Conservation (phyloP, 2,113 vertebrate species). For the Asarcornis scutulata region DNA sequence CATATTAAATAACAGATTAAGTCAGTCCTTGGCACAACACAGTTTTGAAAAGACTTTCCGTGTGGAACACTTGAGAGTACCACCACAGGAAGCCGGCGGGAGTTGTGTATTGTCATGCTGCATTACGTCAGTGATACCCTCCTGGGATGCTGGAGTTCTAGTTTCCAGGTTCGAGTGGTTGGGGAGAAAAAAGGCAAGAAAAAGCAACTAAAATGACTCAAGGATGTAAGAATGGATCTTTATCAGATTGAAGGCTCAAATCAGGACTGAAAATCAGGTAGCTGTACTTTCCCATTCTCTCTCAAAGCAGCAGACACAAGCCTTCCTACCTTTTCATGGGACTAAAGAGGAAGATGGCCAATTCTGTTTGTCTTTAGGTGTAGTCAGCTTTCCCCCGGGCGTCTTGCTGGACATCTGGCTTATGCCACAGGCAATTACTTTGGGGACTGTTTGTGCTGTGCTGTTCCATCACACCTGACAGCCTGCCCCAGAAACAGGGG, state of each 20-base stretch:
- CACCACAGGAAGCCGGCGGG: neutral
- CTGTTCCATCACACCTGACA: neutral
- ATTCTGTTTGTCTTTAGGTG: neutral
- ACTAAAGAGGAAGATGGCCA: neutral
- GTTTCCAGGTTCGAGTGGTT: constrained; percentile 33
- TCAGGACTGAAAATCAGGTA: neutral
- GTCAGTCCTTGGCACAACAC: neutral
- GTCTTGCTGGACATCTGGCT: neutral
- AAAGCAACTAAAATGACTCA: neutral
- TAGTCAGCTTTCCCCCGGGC: rapidly evolving
- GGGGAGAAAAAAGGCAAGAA: neutral
- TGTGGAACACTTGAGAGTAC: neutral
- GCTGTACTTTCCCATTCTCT: neutral
- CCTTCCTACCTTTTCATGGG: neutral
- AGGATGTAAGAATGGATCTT: neutral
- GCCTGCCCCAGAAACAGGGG: neutral
- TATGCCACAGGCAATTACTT: neutral
- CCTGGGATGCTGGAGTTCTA: constrained; percentile 46
- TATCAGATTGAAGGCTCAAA: constrained; percentile 17
- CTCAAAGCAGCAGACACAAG: neutral
- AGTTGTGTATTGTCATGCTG: constrained; percentile 39
- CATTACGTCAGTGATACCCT: constrained; percentile 44
- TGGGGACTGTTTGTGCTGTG: neutral
- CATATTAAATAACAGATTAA: neutral
- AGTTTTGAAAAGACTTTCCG: neutral